Percentiles rank a stretch among this genome's conserved stretches.
Evolutionary conservation across 2,888 invertebrate genomes (phyloP).

Genomic region (Catocala fraxini): DNA sequence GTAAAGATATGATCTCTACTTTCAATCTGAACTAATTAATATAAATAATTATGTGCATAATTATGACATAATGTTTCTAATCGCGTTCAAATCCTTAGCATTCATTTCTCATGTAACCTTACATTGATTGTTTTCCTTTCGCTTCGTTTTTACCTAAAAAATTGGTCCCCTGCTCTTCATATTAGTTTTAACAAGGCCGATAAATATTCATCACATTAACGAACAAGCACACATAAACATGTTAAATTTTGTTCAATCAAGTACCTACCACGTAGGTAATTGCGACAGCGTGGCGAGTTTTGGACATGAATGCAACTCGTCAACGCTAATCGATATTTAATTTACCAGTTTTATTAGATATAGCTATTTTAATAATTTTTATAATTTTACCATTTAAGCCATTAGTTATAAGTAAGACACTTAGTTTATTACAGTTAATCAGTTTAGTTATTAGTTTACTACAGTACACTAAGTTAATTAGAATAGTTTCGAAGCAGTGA

Average conservation of each 20-base stretch:
- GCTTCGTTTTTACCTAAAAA: not conserved
- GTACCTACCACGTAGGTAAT: constrained; percentile 28
- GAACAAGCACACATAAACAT: constrained; percentile 7
- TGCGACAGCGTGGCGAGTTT: constrained; percentile 36
- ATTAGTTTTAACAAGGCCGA: constrained; percentile 27
- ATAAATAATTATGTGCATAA: constrained; percentile 35
- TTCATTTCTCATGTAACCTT: constrained; percentile 16
- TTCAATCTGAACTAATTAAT: constrained; percentile 15
- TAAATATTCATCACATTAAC: constrained; percentile 18
- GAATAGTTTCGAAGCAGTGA: constrained; percentile 30
- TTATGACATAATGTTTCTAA: constrained; percentile 21
- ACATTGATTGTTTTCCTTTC: constrained; percentile 2
- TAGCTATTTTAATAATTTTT: constrained; percentile 8
- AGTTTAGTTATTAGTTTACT: constrained; percentile 42
- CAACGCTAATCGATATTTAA: constrained; percentile 30
- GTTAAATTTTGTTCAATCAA: no score
- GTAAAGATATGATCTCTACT: not conserved
- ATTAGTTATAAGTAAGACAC: constrained; percentile 46
- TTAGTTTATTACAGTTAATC: constrained; percentile 42
- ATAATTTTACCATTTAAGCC: constrained; percentile 21
- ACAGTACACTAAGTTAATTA: constrained; percentile 34
- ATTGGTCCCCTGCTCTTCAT: constrained; percentile 45
- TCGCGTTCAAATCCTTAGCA: constrained; percentile 19
- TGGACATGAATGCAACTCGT: constrained; percentile 33
- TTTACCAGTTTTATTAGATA: constrained; percentile 33